These are phyloP conservation scores for Aleiodes alternator DNA, from an alignment of 2,888 invertebrate genomes.

Conservation along the genomic window DNA sequence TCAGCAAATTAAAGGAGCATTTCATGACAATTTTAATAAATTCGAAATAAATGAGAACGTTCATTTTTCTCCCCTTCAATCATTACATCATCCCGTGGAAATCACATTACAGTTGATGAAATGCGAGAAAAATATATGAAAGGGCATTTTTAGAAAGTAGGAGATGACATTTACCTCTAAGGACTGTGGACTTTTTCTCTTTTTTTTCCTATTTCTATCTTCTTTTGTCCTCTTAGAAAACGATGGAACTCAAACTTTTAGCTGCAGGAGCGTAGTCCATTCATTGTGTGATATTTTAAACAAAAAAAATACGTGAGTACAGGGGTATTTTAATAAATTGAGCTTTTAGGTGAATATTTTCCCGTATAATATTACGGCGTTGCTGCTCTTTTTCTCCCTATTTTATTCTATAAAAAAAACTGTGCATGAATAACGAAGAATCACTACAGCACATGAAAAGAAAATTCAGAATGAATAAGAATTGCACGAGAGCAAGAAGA, in stretches of 20 bases:
- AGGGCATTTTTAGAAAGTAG: slow-evolving; percentile 14
- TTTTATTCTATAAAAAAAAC: background rate
- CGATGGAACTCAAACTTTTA: too few relatives aligned
- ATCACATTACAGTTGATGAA: slow-evolving; percentile 3
- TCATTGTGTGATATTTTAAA: background rate
- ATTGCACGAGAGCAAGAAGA: slow-evolving; percentile 5
- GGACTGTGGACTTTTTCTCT: background rate
- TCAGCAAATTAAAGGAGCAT: too few relatives aligned
- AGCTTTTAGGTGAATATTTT: slow-evolving; percentile 14
- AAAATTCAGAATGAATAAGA: slow-evolving; percentile 23
- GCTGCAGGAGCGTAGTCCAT: too few relatives aligned
- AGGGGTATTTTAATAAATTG: slow-evolving; percentile 5
- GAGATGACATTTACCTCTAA: slow-evolving; percentile 10
- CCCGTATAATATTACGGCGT: background rate
- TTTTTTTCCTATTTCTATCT: background rate
- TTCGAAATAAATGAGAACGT: slow-evolving; percentile 4
- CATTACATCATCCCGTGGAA: slow-evolving; percentile 6
- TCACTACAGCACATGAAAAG: slow-evolving; percentile 9
- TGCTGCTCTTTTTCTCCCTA: background rate
- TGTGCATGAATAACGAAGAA: slow-evolving; percentile 16
- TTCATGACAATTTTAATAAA: too few relatives aligned
- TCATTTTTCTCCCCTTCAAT: background rate
- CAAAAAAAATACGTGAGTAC: background rate
- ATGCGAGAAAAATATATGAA: background rate
- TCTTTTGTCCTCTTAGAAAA: too few relatives aligned